phyloP scores from a whole-genome alignment of 53 echinoderm and acorn worm species.

The Henricia sp. region DNA sequence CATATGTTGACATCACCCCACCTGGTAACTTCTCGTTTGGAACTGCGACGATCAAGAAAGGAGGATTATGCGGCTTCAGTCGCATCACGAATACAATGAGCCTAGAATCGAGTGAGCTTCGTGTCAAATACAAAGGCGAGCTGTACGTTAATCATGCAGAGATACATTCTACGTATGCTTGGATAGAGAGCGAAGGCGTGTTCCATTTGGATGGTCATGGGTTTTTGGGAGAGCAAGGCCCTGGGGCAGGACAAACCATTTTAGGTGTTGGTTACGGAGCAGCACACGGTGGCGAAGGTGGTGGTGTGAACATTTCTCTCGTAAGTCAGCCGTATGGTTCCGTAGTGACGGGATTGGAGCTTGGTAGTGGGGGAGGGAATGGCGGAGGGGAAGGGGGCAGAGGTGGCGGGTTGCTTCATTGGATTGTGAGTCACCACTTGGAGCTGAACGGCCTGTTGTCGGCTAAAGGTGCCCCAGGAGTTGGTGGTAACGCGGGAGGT shows the following conservation, averaged over 20 bases:
- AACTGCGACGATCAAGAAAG: conserved; percentile 83
- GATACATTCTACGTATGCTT: conserved; percentile 86
- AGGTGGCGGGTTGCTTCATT: conserved; percentile 86
- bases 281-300: conserved; percentile 93
- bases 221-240: conserved; percentile 70
- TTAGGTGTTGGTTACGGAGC: conserved; percentile 85
- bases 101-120: conserved; percentile 82
- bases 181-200: conserved; percentile 87
- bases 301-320: conserved; percentile 60
- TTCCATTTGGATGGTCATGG: conserved; percentile 95
- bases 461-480: conserved; percentile 66
- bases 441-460: conserved; percentile 86
- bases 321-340: conserved; percentile 91
- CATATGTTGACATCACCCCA: conserved; percentile 69
- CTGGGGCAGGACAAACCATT: conserved; percentile 64
- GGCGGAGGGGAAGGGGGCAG: conserved; percentile 79
- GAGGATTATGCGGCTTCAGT: conserved; percentile 76
- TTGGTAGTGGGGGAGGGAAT: conserved; percentile 93
- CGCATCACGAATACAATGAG: conserved; percentile 70
- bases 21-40: conserved; percentile 91
- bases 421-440: conserved; percentile 82
- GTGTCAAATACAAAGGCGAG: conserved; percentile 82
- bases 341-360: conserved; percentile 64
- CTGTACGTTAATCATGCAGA: conserved; percentile 87
- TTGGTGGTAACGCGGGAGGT: conserved; percentile 74